Evolutionary conservation across 2,888 invertebrate species (phyloP).

Genomic region (Augiades crinisus): DNA sequence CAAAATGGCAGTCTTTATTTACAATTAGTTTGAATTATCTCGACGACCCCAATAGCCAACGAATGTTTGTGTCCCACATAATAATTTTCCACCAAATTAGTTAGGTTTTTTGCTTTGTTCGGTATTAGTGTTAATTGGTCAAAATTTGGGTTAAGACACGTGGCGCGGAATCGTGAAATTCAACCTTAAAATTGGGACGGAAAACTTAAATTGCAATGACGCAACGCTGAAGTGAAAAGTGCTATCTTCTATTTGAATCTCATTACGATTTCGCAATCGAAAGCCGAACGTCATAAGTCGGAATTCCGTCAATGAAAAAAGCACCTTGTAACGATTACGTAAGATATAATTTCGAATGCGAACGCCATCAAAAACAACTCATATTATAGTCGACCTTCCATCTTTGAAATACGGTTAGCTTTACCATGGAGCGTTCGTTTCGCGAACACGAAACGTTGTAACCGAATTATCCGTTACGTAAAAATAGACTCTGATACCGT

Average conservation of each 20-base stretch:
- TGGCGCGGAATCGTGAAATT: slow-evolving; percentile 28
- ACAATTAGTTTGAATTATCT: slow-evolving; percentile 46
- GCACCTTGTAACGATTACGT: background rate
- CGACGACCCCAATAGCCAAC: slow-evolving; percentile 50
- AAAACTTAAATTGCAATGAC: slow-evolving; percentile 10
- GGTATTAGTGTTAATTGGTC: slow-evolving; percentile 61
- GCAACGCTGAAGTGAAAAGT: slow-evolving; percentile 4
- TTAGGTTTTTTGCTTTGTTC: slow-evolving; percentile 58
- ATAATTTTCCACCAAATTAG: slow-evolving; percentile 53
- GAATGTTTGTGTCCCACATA: slow-evolving; percentile 64
- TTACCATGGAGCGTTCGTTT: background rate
- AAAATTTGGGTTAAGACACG: slow-evolving; percentile 55
- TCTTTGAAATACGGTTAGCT: slow-evolving; percentile 3
- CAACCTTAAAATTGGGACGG: slow-evolving; percentile 25
- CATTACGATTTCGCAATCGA: background rate
- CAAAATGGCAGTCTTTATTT: slow-evolving; percentile 32
- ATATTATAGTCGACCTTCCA: slow-evolving; percentile 4
- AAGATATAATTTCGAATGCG: slow-evolving; percentile 21
- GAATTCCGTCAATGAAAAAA: background rate
- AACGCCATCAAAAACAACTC: too few relatives aligned
- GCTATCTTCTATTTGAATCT: slow-evolving; percentile 14
- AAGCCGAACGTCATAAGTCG: background rate
- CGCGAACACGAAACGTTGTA: background rate
- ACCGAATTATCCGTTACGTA: slow-evolving; percentile 9
- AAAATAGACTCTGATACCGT: slow-evolving; percentile 19